These are phyloP conservation scores for Tetheella fluctuosa DNA, from an alignment of 2,888 invertebrate species.

Conservation along the genomic window DNA sequence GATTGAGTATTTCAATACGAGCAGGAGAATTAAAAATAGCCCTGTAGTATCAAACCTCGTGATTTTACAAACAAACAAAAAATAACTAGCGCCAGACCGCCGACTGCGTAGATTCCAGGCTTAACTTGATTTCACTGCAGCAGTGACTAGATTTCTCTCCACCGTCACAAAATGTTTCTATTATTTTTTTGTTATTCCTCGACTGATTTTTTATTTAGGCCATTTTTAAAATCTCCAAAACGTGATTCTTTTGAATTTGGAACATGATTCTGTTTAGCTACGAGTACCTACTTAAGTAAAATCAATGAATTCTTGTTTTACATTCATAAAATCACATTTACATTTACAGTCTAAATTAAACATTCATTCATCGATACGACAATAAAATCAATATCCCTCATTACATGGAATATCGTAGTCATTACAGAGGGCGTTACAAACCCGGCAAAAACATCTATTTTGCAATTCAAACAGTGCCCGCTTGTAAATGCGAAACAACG, in stretches of 20 bases:
- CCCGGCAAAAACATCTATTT: constrained; percentile 32
- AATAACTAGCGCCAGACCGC: not conserved
- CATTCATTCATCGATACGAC: not conserved
- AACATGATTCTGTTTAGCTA: not conserved
- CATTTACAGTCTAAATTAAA: not conserved
- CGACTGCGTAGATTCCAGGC: constrained; percentile 25
- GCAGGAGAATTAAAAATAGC: too few relatives aligned
- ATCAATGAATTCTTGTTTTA: too few relatives aligned
- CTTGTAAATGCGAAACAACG: constrained; percentile 10
- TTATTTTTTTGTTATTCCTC: constrained; percentile 20
- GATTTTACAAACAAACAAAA: constrained; percentile 14
- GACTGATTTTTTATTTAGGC: constrained; percentile 21
- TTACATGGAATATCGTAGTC: constrained; percentile 1
- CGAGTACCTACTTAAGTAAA: too few relatives aligned
- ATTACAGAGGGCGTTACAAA: not conserved
- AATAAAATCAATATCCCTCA: constrained; percentile 7
- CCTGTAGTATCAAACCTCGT: not conserved
- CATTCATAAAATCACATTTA: too few relatives aligned
- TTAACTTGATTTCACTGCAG: constrained; percentile 30
- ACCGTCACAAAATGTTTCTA: constrained; percentile 21
- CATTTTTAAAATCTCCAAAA: not conserved
- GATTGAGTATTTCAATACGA: too few relatives aligned
- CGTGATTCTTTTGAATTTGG: not conserved
- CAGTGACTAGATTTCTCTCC: constrained; percentile 25
- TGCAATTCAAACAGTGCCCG: constrained; percentile 36